These are phyloP conservation scores for Plectrocnemia conspersa DNA, from an alignment of 1,140 invertebrate species.

Conservation along the genomic window DNA sequence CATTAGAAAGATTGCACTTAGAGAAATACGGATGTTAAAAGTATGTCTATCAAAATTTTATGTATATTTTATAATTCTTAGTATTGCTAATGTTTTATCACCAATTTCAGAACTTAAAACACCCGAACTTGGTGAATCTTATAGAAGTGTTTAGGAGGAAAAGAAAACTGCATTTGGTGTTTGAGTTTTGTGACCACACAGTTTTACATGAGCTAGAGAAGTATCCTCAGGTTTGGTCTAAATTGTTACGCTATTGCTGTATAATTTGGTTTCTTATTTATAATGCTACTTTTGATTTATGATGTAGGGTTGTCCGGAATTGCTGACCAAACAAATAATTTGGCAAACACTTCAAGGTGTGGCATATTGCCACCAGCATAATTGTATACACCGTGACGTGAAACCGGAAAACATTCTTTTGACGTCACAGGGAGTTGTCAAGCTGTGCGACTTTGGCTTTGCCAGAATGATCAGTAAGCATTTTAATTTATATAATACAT, in stretches of 20 bases:
- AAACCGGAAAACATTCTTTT: constrained; percentile 99
- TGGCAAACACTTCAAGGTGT: constrained; percentile 95
- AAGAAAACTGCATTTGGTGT: constrained; percentile 93
- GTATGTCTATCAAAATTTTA: constrained; percentile 50
- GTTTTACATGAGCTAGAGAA: constrained; percentile 94
- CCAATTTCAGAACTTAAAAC: constrained; percentile 85
- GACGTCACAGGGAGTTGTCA: constrained; percentile 90
- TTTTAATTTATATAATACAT: constrained; percentile 2
- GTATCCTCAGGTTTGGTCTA: constrained; percentile 58
- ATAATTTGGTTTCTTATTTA: neutral
- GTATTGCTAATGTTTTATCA: neutral
- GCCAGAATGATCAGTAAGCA: constrained; percentile 90
- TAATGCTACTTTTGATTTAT: neutral
- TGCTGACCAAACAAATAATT: constrained; percentile 84
- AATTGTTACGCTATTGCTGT: neutral
- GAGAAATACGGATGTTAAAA: constrained; percentile 97
- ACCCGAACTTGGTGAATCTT: constrained; percentile 95
- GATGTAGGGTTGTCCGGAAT: constrained; percentile 72
- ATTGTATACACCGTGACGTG: constrained; percentile 94
- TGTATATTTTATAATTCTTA: neutral
- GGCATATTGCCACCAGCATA: constrained; percentile 93
- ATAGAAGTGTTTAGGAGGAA: constrained; percentile 97
- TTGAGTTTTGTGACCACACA: constrained; percentile 97
- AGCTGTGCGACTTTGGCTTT: constrained; percentile 98
- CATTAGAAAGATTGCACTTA: constrained; percentile 95